Base-by-base conservation (phyloP, 2,797 vertebrate species). In the Xenentodon cancila region DNA sequence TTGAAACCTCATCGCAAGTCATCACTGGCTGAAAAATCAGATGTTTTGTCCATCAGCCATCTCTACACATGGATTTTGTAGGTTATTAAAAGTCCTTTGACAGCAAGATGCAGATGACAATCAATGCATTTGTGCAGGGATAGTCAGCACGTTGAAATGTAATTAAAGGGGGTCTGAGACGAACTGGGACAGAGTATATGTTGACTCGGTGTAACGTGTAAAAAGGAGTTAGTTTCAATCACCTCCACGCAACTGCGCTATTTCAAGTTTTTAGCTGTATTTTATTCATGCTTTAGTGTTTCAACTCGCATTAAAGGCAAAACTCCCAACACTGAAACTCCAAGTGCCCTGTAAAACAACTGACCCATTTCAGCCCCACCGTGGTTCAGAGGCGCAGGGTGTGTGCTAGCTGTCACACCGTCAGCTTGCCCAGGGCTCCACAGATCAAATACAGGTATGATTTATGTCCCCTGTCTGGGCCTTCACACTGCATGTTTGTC, bases 361-460 rank as follows among this genome's bases (percentile, higher is more conserved):
- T 81, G 71, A 85, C 73, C 82, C 79, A 32, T 79, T 71, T 59
- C 60, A 51, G 53, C 56, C 60, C 71, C 59, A 49, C 16, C 25
- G 56, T 68, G 80, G 69, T 66, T 71, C 77, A 76, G 75, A 75
- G 82, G 73, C 78, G 62, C 16, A 9, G 71, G 76, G 68, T 71
- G 59, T 63, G 79, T 72, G 82, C 75, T 69, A 21, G 82, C 82
- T 83, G 85, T 86, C 85, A 84, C 61, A 51, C 59, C 52, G 18
- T 71, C 87, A 81, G 79, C 71, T 62, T 27, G 56, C 69, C 58
- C 72, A 57, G 68, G 79, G 68, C 71, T 67, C 77, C 69, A 16
- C 83, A 84, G 91, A 93, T 92, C 92, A 94, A 94, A 93, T 94
- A 93, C 93, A 90, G 92, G 91, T 92, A 95, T 95, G 95, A 95